phyloP scores from a whole-genome alignment of 2,797 vertebrate genomes.

The Linurgus olivaceus region DNA sequence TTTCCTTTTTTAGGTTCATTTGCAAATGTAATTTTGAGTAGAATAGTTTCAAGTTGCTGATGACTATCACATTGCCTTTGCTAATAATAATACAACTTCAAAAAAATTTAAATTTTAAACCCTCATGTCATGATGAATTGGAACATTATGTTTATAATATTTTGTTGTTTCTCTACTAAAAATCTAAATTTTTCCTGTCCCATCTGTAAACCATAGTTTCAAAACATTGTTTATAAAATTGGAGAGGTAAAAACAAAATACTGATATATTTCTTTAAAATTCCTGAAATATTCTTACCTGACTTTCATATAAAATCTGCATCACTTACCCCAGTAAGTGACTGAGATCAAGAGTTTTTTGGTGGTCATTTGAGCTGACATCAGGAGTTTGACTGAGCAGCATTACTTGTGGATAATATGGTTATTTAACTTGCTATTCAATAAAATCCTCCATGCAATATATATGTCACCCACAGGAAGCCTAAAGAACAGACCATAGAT shows the following conservation, averaged over 20 bases:
- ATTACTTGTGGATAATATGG: not conserved
- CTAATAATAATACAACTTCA: not conserved
- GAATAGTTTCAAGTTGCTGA: not conserved
- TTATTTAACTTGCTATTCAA: not conserved
- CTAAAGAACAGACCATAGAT: not conserved
- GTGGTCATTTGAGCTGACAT: not conserved
- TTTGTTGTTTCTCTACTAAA: not conserved
- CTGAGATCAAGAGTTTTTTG: not conserved
- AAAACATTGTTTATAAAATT: not conserved
- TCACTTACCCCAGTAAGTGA: not conserved
- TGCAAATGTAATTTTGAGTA: not conserved
- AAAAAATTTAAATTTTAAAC: not conserved
- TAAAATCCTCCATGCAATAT: not conserved
- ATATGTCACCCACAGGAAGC: not conserved
- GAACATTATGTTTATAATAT: accelerated
- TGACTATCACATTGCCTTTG: not conserved
- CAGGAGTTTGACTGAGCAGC: not conserved
- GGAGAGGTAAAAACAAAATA: not conserved
- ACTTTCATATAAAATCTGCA: not conserved
- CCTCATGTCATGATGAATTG: not conserved
- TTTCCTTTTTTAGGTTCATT: not conserved
- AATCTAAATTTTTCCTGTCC: accelerated
- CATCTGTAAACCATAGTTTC: not conserved
- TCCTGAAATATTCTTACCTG: not conserved
- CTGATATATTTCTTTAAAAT: not conserved